phyloP scores from a whole-genome alignment of 1,140 invertebrate species.

The Radopholus similis region DNA sequence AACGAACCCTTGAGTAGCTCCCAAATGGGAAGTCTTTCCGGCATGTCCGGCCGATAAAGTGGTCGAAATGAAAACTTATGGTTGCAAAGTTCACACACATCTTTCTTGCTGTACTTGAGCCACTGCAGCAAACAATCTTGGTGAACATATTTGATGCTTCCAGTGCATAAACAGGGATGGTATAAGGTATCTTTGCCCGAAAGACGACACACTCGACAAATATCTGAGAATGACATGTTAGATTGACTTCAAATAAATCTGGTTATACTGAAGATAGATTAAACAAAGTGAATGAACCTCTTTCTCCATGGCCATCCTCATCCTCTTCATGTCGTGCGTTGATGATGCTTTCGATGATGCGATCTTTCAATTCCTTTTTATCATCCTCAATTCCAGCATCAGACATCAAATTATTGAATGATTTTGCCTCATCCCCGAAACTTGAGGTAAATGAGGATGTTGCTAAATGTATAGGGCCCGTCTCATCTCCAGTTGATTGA shows the following conservation, averaged over 20 bases:
- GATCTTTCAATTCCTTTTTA: background rate
- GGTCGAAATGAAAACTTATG: constrained; percentile 96
- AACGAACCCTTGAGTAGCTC: constrained; percentile 34
- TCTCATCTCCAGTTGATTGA: too few relatives aligned
- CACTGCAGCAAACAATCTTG: constrained; percentile 73
- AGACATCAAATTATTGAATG: too few relatives aligned
- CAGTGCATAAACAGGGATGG: constrained; percentile 96
- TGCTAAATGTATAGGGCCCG: too few relatives aligned
- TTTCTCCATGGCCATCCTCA: background rate
- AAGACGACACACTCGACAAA: constrained; percentile 87
- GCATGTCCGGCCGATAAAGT: constrained; percentile 98
- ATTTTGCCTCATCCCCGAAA: too few relatives aligned
- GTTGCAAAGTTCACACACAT: constrained; percentile 97
- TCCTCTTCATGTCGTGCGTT: background rate
- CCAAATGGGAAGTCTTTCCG: constrained; percentile 81
- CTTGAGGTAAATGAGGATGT: too few relatives aligned
- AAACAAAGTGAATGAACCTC: background rate
- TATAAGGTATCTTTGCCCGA: constrained; percentile 69
- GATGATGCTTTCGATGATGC: background rate
- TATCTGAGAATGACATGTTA: too few relatives aligned
- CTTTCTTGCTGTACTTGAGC: constrained; percentile 85
- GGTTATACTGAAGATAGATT: too few relatives aligned
- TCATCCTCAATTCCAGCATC: too few relatives aligned
- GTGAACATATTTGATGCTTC: constrained; percentile 97
- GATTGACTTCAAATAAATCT: constrained; percentile 1